phyloP scores from a whole-genome alignment of 2,113 vertebrate species.

The Muntiacus reevesi region DNA sequence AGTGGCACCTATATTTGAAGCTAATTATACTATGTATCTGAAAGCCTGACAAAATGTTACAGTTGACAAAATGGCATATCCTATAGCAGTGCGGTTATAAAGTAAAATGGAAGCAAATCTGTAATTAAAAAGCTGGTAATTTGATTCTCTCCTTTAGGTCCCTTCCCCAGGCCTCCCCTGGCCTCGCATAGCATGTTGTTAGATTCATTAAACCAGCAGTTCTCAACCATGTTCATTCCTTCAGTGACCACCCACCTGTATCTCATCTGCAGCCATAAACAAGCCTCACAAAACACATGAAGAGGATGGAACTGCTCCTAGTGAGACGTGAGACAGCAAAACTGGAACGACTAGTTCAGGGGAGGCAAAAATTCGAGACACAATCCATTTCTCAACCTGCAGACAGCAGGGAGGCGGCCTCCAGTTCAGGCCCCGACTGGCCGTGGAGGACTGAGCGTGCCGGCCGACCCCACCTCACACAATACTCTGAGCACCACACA shows the following conservation, averaged over 20 bases:
- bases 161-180: not conserved
- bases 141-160: not conserved
- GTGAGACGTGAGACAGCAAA: not conserved
- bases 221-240: not conserved
- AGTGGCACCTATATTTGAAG: not conserved
- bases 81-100: not conserved
- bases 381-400: not conserved
- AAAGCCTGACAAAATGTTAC: constrained; percentile 23
- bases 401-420: not conserved
- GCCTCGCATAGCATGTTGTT: not conserved
- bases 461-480: not conserved
- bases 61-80: not conserved
- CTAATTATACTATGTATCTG: not conserved
- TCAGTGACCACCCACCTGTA: not conserved
- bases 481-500: not conserved
- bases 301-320: not conserved
- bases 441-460: accelerated
- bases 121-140: not conserved
- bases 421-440: not conserved
- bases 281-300: not conserved
- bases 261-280: not conserved
- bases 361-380: not conserved
- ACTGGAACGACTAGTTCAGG: not conserved
- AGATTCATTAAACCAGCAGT: not conserved
- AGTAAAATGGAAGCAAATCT: constrained; percentile 31